A percentile compares a stretch with the other conserved stretches of the same genome.
Evolutionary conservation across 2,888 invertebrate species (phyloP).

Genomic region (Leucophora obtusa): DNA sequence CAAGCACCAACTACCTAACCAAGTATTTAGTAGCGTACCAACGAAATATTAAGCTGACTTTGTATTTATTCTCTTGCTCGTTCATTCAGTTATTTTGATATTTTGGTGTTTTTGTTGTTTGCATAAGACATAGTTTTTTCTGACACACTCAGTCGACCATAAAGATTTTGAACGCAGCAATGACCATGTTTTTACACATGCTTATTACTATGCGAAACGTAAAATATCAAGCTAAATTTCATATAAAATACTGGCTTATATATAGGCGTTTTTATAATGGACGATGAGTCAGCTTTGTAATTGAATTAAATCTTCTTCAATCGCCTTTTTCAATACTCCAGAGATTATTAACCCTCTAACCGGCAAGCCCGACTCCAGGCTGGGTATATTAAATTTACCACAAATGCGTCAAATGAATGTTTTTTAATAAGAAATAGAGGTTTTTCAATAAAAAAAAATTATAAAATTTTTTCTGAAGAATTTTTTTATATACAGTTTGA

Average conservation of each 20-base stretch:
- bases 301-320: background rate
- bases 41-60: background rate
- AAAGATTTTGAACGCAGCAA: constrained; percentile 10
- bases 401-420: no score
- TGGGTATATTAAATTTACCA: no score
- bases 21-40: background rate
- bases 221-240: background rate
- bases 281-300: background rate
- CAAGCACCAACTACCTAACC: background rate
- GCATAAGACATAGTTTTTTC: background rate
- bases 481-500: no score
- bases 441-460: no score
- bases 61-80: background rate
- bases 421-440: no score
- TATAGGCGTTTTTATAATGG: no score
- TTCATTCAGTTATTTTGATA: constrained; percentile 3
- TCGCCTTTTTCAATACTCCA: no score
- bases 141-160: constrained; percentile 6
- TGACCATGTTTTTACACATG: background rate
- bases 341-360: no score
- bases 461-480: no score
- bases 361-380: no score
- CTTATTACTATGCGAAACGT: background rate
- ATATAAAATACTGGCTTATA: background rate
- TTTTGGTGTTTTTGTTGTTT: constrained; percentile 2